Conservation (phyloP, 2,888 invertebrate species). For the Mesoligia furuncula region DNA sequence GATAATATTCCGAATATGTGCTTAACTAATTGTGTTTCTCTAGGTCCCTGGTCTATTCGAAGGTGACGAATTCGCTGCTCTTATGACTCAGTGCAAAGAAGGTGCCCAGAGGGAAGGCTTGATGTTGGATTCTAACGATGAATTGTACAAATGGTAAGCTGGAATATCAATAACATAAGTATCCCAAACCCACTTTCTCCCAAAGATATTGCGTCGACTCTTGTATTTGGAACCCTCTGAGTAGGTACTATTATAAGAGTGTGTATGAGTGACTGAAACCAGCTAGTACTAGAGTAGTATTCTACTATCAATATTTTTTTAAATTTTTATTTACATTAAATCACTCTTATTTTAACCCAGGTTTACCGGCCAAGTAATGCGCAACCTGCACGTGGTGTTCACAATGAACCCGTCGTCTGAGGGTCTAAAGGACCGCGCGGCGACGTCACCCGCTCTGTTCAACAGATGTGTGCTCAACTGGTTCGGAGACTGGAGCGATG, state of each 20-base stretch:
- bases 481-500: slow-evolving; percentile 99
- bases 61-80: slow-evolving; percentile 99
- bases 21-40: not conserved
- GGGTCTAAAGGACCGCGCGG: slow-evolving; percentile 99
- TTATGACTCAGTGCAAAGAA: slow-evolving; percentile 99
- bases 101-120: slow-evolving; percentile 99
- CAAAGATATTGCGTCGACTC: not conserved
- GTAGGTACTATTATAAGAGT: not conserved
- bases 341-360: slow-evolving; percentile 62
- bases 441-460: slow-evolving; percentile 99
- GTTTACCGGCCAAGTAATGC: slow-evolving; percentile 99
- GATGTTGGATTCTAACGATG: slow-evolving; percentile 99
- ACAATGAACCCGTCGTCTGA: slow-evolving; percentile 99
- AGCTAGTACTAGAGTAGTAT: too few relatives aligned
- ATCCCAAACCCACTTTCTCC: not conserved
- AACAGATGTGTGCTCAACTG: slow-evolving; percentile 99
- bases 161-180: not conserved
- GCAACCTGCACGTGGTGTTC: slow-evolving; percentile 99
- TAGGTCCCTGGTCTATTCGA: slow-evolving; percentile 97
- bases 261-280: not conserved
- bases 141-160: slow-evolving; percentile 98
- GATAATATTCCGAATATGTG: not conserved
- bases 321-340: not conserved
- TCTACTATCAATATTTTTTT: too few relatives aligned
- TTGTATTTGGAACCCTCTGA: not conserved